Base-by-base conservation (phyloP, 2,888 invertebrate genomes). In the Drosophila hamatofila region DNA sequence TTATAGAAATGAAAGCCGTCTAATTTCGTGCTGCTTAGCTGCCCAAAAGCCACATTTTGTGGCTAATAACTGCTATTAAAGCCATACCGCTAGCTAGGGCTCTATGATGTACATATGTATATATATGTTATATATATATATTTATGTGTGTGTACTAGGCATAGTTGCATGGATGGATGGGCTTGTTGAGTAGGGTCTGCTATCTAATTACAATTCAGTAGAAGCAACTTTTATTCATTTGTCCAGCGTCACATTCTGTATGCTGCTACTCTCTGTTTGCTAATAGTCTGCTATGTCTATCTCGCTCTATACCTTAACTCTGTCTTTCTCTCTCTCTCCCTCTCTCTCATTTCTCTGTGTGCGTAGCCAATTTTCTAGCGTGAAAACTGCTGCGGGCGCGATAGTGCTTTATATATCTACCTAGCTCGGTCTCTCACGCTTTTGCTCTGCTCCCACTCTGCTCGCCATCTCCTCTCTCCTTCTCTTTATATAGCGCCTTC, bases 361-460 rank as follows among this genome's bases (percentile, higher is more conserved):
- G 7, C 57, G 42, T 49, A 25, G 61, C 23, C 46, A 74, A 58
- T 70, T 81, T 58, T 16, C 21, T 55, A 75, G 83, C 83, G 83
- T 86, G 65, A 83, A 83, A 88, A 74, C 48, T 75, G 81, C 81
- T 68, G 81, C 69, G 66, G 46, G 71, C 63, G 46, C 56, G 39
- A 41, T 35, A 46, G 37, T 18, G 25, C 18, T 54, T 67, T 33
- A 30, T 33, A 30, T 49, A n/a, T 33, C 27, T 12, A 18, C 18
- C 18, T 35, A 12, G 12, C 35, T 27, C 1, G 1, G 30, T 9
- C 12, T 14, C 35, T 21, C 11, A 9, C 33, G 25, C 16, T 25
- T 35, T 35, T 0, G 18, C 37, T 16, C 6, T 30, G 30, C 21
- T 7, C n/a, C n/a, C n/a, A n/a, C n/a, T 7, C 18, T 18, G 27